Evolutionary conservation across 2,888 invertebrate species (phyloP), one percentile per base, ranked within the genome.

Genomic region (Tetanocera ferruginea): DNA sequence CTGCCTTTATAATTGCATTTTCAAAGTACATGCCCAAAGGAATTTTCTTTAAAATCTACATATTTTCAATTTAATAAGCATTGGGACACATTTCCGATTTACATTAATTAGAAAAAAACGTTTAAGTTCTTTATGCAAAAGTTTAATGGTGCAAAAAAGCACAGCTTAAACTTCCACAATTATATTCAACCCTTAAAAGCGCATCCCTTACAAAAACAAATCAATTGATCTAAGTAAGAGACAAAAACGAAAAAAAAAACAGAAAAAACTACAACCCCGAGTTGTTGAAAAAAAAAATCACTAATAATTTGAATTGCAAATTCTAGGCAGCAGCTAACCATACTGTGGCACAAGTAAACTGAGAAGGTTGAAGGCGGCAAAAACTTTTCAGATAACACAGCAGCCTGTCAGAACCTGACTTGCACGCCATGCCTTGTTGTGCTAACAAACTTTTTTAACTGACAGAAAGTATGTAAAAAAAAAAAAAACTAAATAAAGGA

Each of bases 251-350:
- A 55, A 17, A 55, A n/a, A 5, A 17, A 55, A 55, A n/a, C 2
- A 55, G 19, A 55, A 55, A 60, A 43, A 43, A 11, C 43, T 43
- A 43, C 11, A 11, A 43, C 11, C 14, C 43, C 11, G 43, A 14
- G 43, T 43, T 11, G 43, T 43, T 43, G 43, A 60, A 28, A 28
- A 60, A 60, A 14, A 28, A 60, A 60, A 14, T 28, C 28, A 28
- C 60, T 60, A 67, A 67, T 28, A 69, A 69, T 69, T 69, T 69
- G 69, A 69, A 49, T 69, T 69, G 51, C 28, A 69, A 69, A 69
- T 49, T 51, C 19, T 69, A 51, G 28, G 51, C 51, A 14, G 19
- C 64, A 34, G 37, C 23, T 43, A n/a, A 31, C 31, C 66, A 4
- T n/a, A 60, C 60, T 11, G 1, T 60, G 25, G 3, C 60, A 23